A percentile compares a stretch with the other conserved stretches of the same genome.
Conservation (phyloP, 1,140 invertebrate species). For the Lepidotrigona ventralis region DNA sequence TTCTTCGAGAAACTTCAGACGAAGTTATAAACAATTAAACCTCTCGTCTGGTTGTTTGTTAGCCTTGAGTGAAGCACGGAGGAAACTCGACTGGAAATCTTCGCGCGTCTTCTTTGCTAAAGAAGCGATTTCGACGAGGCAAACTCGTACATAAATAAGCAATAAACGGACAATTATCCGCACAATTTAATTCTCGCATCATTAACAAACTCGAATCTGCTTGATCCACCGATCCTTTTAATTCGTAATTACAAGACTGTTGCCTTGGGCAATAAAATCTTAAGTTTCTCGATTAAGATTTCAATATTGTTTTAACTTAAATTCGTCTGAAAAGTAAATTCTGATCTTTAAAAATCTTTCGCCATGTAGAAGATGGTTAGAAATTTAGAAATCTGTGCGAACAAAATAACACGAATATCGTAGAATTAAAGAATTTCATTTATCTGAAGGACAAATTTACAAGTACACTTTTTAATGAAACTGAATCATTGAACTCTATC, state of each 20-base stretch:
- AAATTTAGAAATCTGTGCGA: no score
- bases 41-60: not conserved
- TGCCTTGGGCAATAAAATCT: not conserved
- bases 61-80: not conserved
- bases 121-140: not conserved
- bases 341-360: no score
- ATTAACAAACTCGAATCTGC: not conserved
- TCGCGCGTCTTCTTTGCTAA: not conserved
- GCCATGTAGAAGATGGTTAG: no score
- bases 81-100: not conserved
- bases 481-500: no score
- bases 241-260: not conserved
- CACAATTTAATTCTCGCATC: slow-evolving; percentile 9
- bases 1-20: not conserved
- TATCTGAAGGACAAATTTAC: no score
- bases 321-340: no score
- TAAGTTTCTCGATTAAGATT: not conserved
- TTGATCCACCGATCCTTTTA: not conserved
- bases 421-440: no score
- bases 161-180: slow-evolving; percentile 25
- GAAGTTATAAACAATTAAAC: slow-evolving; percentile 42
- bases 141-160: slow-evolving; percentile 3
- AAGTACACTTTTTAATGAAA: no score
- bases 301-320: no score
- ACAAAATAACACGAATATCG: no score